Evolutionary conservation across 2,888 invertebrate species (phyloP).

Genomic region (Euzophera pinguis): DNA sequence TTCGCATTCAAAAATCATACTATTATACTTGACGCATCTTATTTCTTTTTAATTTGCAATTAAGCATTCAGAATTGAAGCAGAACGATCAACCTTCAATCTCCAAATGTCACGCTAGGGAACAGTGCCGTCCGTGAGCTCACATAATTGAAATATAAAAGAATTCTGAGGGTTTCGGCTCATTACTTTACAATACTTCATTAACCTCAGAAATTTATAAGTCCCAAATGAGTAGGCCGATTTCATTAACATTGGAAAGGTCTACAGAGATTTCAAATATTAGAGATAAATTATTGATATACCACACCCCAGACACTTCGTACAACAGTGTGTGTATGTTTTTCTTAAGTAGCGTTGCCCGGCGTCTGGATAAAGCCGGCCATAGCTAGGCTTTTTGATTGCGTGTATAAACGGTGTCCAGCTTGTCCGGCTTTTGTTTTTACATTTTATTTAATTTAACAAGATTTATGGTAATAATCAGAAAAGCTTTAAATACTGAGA

Average conservation of each 20-base stretch:
- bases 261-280: not conserved
- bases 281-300: not conserved
- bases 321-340: too few species aligned
- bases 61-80: constrained; percentile 15
- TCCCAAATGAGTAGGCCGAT: constrained; percentile 9
- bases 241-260: not conserved
- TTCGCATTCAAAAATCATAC: too few species aligned
- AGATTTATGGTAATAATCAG: too few species aligned
- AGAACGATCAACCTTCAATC: constrained; percentile 24
- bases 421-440: too few species aligned
- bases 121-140: constrained; percentile 26
- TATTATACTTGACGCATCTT: not conserved
- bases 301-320: too few species aligned
- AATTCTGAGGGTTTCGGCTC: constrained; percentile 15
- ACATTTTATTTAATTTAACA: not conserved
- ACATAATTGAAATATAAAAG: constrained; percentile 17
- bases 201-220: not conserved
- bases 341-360: too few species aligned
- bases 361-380: too few species aligned
- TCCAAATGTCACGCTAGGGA: constrained; percentile 38
- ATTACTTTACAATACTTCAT: constrained; percentile 13
- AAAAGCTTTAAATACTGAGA: too few species aligned
- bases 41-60: not conserved
- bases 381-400: too few species aligned
- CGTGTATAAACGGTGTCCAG: too few species aligned